Conservation (phyloP, 2,888 invertebrate species). For the Plusia festucae region DNA sequence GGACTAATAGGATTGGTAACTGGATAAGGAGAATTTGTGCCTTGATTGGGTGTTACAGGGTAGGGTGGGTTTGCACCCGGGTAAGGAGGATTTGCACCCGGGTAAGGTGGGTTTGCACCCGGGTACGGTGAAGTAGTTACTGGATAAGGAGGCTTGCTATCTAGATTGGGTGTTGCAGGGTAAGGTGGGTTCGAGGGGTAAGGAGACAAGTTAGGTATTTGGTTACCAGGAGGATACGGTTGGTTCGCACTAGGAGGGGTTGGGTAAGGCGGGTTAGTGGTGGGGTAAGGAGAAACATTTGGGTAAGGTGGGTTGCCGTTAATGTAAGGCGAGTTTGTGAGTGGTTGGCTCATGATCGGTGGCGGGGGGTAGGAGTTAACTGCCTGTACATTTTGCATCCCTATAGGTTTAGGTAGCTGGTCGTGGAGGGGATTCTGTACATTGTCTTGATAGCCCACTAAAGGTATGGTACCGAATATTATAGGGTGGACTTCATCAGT, state of each 20-base stretch:
- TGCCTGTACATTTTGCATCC: constrained; percentile 48
- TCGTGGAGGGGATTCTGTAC: constrained; percentile 63
- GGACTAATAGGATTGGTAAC: constrained; percentile 15
- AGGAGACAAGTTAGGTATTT: constrained; percentile 36
- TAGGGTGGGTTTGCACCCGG: constrained; percentile 49
- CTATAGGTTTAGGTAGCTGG: constrained; percentile 61
- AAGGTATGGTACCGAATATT: constrained; percentile 76
- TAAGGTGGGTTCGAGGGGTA: constrained; percentile 53
- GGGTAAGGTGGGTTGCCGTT: constrained; percentile 32
- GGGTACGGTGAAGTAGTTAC: constrained; percentile 42
- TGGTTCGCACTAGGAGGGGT: constrained; percentile 24
- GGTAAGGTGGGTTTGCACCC: constrained; percentile 37
- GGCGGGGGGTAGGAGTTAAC: constrained; percentile 49
- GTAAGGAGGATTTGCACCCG: constrained; percentile 45
- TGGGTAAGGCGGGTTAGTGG: constrained; percentile 25
- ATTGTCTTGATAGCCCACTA: constrained; percentile 68
- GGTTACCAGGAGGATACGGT: constrained; percentile 42
- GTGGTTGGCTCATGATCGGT: constrained; percentile 66
- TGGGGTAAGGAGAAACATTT: constrained; percentile 39
- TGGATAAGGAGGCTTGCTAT: constrained; percentile 48
- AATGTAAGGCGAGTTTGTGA: constrained; percentile 39
- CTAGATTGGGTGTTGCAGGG: constrained; percentile 37
- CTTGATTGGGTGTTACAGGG: constrained; percentile 33
- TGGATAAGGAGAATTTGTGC: constrained; percentile 27
- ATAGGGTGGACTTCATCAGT: constrained; percentile 63